A percentile compares a stretch with the other conserved stretches of the same genome.
Conservation (phyloP, 2,113 vertebrate genomes). For the Pangasianodon gigas region DNA sequence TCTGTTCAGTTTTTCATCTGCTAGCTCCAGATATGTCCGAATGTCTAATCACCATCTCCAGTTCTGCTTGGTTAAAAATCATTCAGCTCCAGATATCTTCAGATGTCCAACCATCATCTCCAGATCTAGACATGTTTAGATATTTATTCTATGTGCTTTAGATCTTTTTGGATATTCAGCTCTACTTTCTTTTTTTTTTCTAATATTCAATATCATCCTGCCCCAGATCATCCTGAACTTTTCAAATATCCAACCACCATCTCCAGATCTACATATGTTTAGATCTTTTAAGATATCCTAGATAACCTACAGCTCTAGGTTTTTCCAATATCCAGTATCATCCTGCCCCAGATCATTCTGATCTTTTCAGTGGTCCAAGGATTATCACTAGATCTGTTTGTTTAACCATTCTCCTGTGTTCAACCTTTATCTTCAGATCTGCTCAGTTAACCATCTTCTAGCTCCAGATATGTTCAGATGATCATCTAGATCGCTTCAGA, state of each 20-base stretch:
- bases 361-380: background rate
- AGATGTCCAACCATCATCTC: background rate
- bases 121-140: background rate
- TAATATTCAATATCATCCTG: no score
- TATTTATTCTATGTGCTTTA: background rate
- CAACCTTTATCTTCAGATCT: background rate
- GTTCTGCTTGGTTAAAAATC: background rate
- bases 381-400: background rate
- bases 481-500: background rate
- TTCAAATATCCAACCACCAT: no score
- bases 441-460: background rate
- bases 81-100: background rate
- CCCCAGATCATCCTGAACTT: no score
- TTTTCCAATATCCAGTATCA: background rate
- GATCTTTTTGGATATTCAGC: no score
- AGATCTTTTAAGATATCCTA: background rate
- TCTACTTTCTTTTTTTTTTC: no score
- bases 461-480: background rate
- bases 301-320: background rate
- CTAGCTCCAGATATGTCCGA: background rate
- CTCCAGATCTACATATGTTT: background rate
- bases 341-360: background rate
- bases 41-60: background rate
- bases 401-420: background rate
- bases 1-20: background rate